These are phyloP conservation scores for Abrostola tripartita DNA, from an alignment of 2,888 invertebrate genomes.

Conservation along the genomic window DNA sequence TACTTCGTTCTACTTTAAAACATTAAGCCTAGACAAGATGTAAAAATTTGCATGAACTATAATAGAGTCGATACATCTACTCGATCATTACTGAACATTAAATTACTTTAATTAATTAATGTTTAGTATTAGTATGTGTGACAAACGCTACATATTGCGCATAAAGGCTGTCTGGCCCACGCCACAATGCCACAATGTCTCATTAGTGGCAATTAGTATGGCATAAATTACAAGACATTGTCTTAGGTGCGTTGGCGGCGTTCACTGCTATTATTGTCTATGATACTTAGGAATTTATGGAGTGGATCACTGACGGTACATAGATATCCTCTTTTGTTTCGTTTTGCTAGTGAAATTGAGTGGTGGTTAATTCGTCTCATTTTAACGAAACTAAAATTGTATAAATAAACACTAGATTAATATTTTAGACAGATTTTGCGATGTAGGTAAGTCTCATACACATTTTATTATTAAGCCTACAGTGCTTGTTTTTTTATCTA, in stretches of 20 bases:
- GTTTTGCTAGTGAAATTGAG: slow-evolving; percentile 1
- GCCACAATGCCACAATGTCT: slow-evolving; percentile 75
- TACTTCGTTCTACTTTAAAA: slow-evolving; percentile 29
- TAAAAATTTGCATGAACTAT: slow-evolving; percentile 33
- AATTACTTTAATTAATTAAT: slow-evolving; percentile 58
- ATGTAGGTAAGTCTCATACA: too few relatives aligned
- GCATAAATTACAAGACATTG: slow-evolving; percentile 77
- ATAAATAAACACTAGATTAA: background rate
- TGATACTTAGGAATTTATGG: slow-evolving; percentile 50
- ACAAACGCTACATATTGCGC: slow-evolving; percentile 43
- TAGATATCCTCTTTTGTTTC: slow-evolving; percentile 10
- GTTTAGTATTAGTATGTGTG: slow-evolving; percentile 39
- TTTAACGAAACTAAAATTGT: background rate
- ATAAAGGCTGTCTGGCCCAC: slow-evolving; percentile 66
- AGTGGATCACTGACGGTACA: slow-evolving; percentile 20
- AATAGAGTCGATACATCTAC: slow-evolving; percentile 46
- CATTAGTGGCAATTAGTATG: slow-evolving; percentile 83
- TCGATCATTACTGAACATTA: slow-evolving; percentile 46
- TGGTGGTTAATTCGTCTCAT: background rate
- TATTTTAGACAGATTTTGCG: slow-evolving; percentile 17
- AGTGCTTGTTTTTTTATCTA: too few relatives aligned
- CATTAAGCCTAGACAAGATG: slow-evolving; percentile 20
- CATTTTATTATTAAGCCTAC: too few relatives aligned
- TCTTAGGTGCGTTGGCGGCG: slow-evolving; percentile 63
- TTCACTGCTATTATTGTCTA: slow-evolving; percentile 60